phyloP scores from a whole-genome alignment of 2,113 vertebrate species.

The Thryonomys swinderianus region DNA sequence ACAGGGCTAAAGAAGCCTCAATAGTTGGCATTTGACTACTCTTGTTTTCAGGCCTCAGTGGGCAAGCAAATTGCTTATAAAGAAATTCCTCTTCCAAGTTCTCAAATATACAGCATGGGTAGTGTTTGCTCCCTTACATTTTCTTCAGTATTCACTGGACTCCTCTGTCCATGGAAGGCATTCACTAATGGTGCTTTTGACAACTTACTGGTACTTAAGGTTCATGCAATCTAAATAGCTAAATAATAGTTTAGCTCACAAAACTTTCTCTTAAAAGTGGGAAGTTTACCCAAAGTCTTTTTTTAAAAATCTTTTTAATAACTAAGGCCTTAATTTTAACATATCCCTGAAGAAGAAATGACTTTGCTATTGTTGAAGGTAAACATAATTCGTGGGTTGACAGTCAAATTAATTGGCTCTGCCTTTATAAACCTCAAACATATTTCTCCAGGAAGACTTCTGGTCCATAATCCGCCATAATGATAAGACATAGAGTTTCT shows the following conservation, averaged over 20 bases:
- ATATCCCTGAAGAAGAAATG: conserved; percentile 11
- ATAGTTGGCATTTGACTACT: neutral
- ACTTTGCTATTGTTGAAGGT: neutral
- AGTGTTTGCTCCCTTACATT: neutral
- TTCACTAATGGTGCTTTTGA: conserved; percentile 8
- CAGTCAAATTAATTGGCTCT: conserved; percentile 29
- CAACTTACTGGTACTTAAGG: neutral
- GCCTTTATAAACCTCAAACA: conserved; percentile 38
- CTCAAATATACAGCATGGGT: neutral
- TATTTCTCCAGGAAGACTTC: neutral
- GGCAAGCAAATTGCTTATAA: neutral
- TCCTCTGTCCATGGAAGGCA: neutral
- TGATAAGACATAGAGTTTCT: conserved; percentile 2
- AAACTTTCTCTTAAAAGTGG: neutral
- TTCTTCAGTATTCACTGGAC: neutral
- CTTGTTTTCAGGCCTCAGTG: neutral
- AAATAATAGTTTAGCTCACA: conserved; percentile 20
- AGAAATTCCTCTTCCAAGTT: neutral
- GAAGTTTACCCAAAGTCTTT: neutral
- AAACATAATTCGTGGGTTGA: neutral
- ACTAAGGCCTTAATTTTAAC: conserved; percentile 32
- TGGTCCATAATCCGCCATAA: neutral
- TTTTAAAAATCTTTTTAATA: neutral
- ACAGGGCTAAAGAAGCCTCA: neutral
- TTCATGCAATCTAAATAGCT: neutral